Evolutionary conservation across 2,113 vertebrate genomes (phyloP).

Genomic region (Ranitomeya variabilis): DNA sequence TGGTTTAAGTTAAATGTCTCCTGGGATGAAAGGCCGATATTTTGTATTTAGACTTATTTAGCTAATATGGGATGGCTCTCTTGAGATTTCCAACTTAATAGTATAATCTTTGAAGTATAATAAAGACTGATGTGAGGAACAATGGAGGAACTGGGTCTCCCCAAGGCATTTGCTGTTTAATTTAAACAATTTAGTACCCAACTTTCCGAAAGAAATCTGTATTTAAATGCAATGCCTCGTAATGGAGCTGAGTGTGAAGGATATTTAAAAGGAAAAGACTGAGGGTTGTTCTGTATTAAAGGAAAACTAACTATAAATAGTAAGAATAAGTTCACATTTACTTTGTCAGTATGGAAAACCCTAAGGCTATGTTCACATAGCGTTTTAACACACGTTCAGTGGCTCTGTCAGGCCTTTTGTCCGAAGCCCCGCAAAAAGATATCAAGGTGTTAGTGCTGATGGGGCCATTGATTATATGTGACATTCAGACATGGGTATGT

Average conservation of each 20-base stretch:
- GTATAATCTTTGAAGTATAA: conserved; percentile 62
- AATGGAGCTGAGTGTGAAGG: background rate
- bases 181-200: conserved; percentile 60
- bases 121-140: conserved; percentile 63
- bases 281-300: background rate
- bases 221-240: conserved; percentile 9
- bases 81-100: conserved; percentile 57
- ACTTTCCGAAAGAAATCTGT: conserved; percentile 51
- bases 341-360: background rate
- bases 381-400: no score
- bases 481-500: no score
- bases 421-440: no score
- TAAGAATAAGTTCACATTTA: background rate
- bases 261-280: background rate
- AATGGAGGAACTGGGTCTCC: conserved; percentile 58
- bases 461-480: no score
- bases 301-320: background rate
- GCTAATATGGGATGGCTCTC: conserved; percentile 47
- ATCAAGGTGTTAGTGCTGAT: no score
- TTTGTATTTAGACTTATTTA: conserved; percentile 56
- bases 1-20: conserved; percentile 53
- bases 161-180: conserved; percentile 56
- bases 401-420: no score
- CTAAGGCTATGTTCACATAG: background rate
- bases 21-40: conserved; percentile 41